Conservation (phyloP, 2,113 vertebrate species). For the Aegotheles bennettii region DNA sequence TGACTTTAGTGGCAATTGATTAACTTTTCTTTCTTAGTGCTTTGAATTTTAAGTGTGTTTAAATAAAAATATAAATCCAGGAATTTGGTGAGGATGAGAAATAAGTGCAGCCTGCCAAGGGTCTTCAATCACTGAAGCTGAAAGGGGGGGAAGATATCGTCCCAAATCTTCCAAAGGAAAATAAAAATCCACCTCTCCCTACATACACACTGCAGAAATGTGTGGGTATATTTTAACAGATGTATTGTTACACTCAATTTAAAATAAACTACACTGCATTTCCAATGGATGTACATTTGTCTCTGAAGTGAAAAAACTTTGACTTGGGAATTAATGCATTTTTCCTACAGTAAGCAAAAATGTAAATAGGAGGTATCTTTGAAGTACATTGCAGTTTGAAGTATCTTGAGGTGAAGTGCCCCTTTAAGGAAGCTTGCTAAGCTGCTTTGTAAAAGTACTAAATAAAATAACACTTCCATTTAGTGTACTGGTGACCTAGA, state of each 20-base stretch:
- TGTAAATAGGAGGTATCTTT: neutral
- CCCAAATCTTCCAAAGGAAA: neutral
- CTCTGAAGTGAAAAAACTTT: neutral
- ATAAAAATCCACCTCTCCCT: neutral
- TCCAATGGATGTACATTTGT: neutral
- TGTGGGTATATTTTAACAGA: neutral
- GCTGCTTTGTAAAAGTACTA: conserved; percentile 9
- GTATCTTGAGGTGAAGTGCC: neutral
- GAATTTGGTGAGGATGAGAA: neutral
- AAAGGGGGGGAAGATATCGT: neutral
- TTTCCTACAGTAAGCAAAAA: neutral
- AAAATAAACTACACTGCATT: neutral
- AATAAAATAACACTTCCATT: conserved; percentile 44
- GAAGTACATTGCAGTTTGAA: neutral
- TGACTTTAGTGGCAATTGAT: neutral
- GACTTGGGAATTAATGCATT: neutral
- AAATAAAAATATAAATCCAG: neutral
- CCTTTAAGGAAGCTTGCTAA: conserved; percentile 24
- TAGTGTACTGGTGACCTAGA: conserved; percentile 32
- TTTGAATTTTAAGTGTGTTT: neutral
- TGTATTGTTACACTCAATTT: neutral
- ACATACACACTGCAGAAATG: neutral
- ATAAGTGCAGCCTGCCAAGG: neutral
- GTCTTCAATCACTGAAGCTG: neutral
- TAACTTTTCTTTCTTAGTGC: neutral